Percentiles rank a stretch among this genome's conserved stretches.
phyloP scores from a whole-genome alignment of 2,113 vertebrate genomes.

The Fulmarus glacialis region DNA sequence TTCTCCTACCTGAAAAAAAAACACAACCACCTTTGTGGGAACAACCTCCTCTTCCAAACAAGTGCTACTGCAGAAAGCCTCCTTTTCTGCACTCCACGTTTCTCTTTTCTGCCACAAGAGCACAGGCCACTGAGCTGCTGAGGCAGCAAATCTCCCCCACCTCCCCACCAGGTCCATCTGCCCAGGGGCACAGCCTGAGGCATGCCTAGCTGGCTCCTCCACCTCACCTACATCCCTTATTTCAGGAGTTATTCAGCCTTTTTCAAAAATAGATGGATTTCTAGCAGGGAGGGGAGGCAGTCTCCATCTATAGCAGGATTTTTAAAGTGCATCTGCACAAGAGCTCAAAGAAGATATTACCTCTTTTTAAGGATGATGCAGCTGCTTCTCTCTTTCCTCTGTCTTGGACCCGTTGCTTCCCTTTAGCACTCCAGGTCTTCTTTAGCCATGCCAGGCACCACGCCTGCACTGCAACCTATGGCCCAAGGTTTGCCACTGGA shows the following conservation, averaged over 20 bases:
- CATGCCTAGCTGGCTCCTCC: neutral
- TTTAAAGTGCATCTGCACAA: neutral
- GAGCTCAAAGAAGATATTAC: neutral
- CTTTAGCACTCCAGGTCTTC: neutral
- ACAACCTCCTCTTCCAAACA: neutral
- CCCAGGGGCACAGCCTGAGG: neutral
- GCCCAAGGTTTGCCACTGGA: neutral
- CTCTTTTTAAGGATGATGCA: neutral
- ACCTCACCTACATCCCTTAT: neutral
- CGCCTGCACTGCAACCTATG: neutral
- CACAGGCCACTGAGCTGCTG: neutral
- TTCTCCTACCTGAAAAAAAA: neutral
- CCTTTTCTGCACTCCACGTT: neutral
- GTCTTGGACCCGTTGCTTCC: neutral
- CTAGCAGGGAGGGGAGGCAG: neutral
- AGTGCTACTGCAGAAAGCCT: neutral
- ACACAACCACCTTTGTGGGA: neutral
- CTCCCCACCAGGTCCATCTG: neutral
- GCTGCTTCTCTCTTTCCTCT: neutral
- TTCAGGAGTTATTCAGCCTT: neutral
- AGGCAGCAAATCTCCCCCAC: neutral
- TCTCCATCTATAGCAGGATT: neutral
- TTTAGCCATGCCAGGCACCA: neutral
- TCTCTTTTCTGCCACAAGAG: neutral
- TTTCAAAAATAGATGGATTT: neutral